Evolutionary conservation across 2,888 invertebrate genomes (phyloP), one percentile per base, ranked within the genome.

Genomic region (Heteromyza rotundicornis): DNA sequence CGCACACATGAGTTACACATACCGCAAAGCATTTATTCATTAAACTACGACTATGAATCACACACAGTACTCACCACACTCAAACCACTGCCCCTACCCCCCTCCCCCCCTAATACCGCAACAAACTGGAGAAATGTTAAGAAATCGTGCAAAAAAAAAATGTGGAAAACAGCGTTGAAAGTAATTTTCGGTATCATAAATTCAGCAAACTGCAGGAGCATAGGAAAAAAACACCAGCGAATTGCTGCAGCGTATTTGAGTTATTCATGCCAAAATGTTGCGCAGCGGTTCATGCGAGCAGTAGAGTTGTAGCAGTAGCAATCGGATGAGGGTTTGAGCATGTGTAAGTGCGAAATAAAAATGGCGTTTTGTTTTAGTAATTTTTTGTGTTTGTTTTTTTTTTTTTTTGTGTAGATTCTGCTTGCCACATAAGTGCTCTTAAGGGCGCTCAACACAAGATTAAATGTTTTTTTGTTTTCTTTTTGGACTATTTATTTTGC

Each of bases 21-120:
- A 70, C 70, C 70, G 67, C 68, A 71, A 68, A 68, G 66, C 70
- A 70, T 70, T 71, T 70, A 69, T 71, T 71, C 70, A 70, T 71
- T 71, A 69, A 69, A 70, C 66, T 64, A 64, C 65, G 62, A 60
- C 59, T 64, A 68, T 69, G 68, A 71, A 70, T 71, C 70, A 71
- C 62, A 40, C 40, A 14, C 40, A 40, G 3, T 3, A 7, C 17
- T 19, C 47, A 47, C 47, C 19, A 14, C 47, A 7, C 20, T 47
- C 47, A 7, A n/a, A n/a, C n/a, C n/a, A 20, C 47, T 47, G 19
- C 47, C 14, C 3, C 47, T 5, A 19, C 5, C 47, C n/a, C 3
- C 47, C 20, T 47, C 40, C 32, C 5, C 5, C 32, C 32, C 7
- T 8, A 5, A 5, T 12, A 32, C 32, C 32, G 32, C 32, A 12